Percentiles rank a stretch among this genome's conserved stretches.
Evolutionary conservation across 2,888 invertebrate genomes (phyloP).

Genomic region (Cantharis flavilabris): DNA sequence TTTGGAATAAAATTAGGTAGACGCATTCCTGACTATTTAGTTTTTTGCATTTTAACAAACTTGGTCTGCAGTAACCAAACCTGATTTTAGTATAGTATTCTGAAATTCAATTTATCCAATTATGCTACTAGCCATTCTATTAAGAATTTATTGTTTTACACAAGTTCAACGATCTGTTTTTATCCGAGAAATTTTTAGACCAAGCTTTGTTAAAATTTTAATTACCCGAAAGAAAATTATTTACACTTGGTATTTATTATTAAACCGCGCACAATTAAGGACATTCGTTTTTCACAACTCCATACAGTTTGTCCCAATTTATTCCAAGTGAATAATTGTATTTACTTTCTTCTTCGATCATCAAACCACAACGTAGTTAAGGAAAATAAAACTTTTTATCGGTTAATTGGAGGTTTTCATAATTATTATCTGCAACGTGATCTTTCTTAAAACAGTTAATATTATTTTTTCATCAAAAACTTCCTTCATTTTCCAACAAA

Average conservation of each 20-base stretch:
- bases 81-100: neutral
- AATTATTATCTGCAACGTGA: too few relatives aligned
- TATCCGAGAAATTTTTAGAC: neutral
- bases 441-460: too few relatives aligned
- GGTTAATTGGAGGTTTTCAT: neutral
- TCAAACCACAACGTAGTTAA: neutral
- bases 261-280: neutral
- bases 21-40: neutral
- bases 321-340: neutral
- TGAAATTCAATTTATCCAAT: neutral
- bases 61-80: neutral
- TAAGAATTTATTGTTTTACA: neutral
- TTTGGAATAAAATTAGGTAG: neutral
- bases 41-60: constrained; percentile 1
- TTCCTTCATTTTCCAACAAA: too few relatives aligned
- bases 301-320: neutral
- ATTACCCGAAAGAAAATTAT: neutral
- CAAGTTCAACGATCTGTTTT: neutral
- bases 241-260: neutral
- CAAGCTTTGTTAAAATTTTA: neutral
- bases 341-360: neutral
- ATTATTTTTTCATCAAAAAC: too few relatives aligned
- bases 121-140: neutral
- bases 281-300: neutral
- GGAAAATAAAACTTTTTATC: neutral